A percentile compares a stretch with the other conserved stretches of the same genome.
phyloP scores from a whole-genome alignment of 2,888 invertebrate species.

The Macrostomum cliftonense region DNA sequence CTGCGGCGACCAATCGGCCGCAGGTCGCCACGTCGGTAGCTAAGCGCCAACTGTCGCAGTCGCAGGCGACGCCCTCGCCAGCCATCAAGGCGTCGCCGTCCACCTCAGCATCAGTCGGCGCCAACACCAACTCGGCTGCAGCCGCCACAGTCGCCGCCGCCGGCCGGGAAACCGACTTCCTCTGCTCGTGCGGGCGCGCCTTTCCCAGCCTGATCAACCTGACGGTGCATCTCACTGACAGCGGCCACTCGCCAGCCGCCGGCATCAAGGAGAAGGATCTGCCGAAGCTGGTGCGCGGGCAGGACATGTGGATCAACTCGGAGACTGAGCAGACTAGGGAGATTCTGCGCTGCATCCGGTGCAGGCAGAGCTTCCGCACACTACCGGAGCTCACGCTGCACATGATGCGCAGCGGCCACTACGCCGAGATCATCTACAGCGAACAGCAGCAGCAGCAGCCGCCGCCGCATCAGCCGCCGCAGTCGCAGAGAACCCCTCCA shows the following conservation, averaged over 20 bases:
- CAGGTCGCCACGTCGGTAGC: too few relatives aligned
- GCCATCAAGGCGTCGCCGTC: too few relatives aligned
- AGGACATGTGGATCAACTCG: slow-evolving; percentile 90
- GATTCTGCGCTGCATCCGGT: slow-evolving; percentile 95
- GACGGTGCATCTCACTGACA: slow-evolving; percentile 47
- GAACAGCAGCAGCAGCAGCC: slow-evolving; percentile 13
- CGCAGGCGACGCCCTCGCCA: too few relatives aligned
- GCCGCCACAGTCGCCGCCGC: too few relatives aligned
- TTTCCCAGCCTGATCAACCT: slow-evolving; percentile 28
- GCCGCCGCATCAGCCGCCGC: too few relatives aligned
- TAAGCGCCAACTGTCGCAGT: too few relatives aligned
- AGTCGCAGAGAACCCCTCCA: too few relatives aligned
- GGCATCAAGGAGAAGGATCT: slow-evolving; percentile 33
- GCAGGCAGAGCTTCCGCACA: slow-evolving; percentile 85
- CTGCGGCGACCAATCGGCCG: too few relatives aligned
- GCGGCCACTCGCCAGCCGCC: slow-evolving; percentile 66
- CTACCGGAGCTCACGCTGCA: slow-evolving; percentile 91
- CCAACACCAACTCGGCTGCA: too few relatives aligned
- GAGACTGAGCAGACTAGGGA: slow-evolving; percentile 78
- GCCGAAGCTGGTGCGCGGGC: slow-evolving; percentile 72
- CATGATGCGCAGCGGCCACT: slow-evolving; percentile 94
- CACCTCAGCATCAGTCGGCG: too few relatives aligned
- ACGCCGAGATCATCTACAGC: slow-evolving; percentile 78
- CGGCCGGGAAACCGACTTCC: slow-evolving; percentile 9
- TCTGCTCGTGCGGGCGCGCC: slow-evolving; percentile 20